Evolutionary conservation across 2,797 vertebrate species (phyloP).

Genomic region (Merluccius polli): DNA sequence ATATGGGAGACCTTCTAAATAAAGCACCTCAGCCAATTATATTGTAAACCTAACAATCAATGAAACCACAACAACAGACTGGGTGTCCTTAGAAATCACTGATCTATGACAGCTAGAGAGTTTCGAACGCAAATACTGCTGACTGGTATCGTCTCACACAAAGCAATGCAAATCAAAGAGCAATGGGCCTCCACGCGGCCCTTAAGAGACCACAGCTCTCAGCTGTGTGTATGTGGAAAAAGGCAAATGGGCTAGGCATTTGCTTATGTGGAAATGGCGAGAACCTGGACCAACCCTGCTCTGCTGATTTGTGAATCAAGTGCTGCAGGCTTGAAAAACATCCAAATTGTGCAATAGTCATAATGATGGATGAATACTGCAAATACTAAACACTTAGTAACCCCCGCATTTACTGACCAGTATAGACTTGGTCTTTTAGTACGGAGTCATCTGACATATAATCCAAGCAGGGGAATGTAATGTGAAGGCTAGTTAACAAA

Average conservation of each 20-base stretch:
- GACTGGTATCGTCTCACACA: constrained; percentile 31
- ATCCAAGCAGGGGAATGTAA: too few relatives aligned
- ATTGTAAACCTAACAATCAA: background rate
- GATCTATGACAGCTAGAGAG: constrained; percentile 33
- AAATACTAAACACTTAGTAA: too few relatives aligned
- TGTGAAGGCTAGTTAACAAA: too few relatives aligned
- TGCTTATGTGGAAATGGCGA: constrained; percentile 44
- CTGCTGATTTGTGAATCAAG: background rate
- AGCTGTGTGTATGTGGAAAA: background rate
- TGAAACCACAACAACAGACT: constrained; percentile 25
- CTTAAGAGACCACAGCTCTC: background rate
- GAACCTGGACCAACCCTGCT: background rate
- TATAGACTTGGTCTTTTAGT: too few relatives aligned
- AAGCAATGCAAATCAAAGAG: constrained; percentile 53
- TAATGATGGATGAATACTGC: too few relatives aligned
- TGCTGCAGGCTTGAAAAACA: background rate
- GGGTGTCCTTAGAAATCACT: constrained; percentile 21
- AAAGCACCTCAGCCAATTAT: background rate
- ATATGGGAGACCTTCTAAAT: background rate
- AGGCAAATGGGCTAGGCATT: constrained; percentile 56
- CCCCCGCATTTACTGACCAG: too few relatives aligned
- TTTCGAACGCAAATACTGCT: constrained; percentile 57
- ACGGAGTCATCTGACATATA: too few relatives aligned
- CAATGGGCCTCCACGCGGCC: background rate
- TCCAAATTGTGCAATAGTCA: background rate